These are phyloP conservation scores for Cyanocitta stelleri DNA, from an alignment of 2,113 vertebrate species.

Conservation along the genomic window DNA sequence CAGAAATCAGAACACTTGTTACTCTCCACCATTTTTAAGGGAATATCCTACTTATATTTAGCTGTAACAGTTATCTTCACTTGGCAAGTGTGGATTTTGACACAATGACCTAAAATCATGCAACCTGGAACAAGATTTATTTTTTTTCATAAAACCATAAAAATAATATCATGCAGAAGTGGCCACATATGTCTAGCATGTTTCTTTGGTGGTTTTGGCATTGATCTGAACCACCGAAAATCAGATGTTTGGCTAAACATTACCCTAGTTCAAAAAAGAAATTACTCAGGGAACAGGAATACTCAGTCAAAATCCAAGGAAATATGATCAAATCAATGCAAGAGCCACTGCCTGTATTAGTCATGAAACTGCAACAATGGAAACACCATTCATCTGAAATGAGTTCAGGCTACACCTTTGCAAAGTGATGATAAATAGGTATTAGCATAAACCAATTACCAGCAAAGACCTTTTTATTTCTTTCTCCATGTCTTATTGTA, in stretches of 20 bases:
- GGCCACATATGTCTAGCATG: too few species aligned
- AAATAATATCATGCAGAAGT: accelerated
- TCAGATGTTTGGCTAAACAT: not conserved
- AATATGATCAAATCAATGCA: not conserved
- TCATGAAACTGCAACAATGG: not conserved
- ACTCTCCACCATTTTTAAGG: not conserved
- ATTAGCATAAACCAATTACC: not conserved
- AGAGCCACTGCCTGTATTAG: not conserved
- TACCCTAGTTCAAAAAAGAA: not conserved
- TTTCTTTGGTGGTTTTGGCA: not conserved
- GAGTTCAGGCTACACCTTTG: not conserved
- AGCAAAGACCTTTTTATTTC: not conserved
- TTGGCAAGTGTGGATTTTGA: not conserved
- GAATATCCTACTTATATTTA: not conserved
- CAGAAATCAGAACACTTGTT: not conserved
- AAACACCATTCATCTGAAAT: not conserved
- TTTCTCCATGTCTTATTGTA: not conserved
- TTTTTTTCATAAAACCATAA: not conserved
- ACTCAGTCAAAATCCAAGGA: not conserved
- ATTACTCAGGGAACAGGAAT: not conserved
- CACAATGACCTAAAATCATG: not conserved
- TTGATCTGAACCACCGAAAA: not conserved
- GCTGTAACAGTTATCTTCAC: not conserved
- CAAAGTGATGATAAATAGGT: not conserved
- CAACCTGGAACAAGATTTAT: not conserved